phyloP scores from a whole-genome alignment of 1,140 invertebrate species.

The Diabrotica undecimpunctata region DNA sequence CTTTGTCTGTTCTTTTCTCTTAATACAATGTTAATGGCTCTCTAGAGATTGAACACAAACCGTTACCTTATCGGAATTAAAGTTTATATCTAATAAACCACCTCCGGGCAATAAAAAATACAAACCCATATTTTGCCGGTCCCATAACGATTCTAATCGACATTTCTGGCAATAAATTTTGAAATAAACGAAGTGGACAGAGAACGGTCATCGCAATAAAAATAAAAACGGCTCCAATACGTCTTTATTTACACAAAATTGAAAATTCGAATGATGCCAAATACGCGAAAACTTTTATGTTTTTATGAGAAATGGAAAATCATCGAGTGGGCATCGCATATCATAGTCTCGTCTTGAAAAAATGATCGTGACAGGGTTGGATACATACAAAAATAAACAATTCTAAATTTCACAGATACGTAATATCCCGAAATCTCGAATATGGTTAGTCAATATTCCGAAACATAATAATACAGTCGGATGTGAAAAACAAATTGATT shows the following conservation, averaged over 20 bases:
- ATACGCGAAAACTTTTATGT: neutral
- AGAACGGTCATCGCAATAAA: neutral
- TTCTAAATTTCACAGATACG: no score
- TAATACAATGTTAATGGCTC: neutral
- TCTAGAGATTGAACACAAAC: neutral
- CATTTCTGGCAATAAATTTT: neutral
- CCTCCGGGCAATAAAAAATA: neutral
- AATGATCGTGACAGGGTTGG: no score
- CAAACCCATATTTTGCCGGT: neutral
- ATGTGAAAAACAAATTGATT: no score
- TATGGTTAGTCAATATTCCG: no score
- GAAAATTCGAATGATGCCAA: neutral
- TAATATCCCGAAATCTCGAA: no score
- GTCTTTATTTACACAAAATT: conserved; percentile 3
- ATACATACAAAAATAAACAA: no score
- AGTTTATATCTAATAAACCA: neutral
- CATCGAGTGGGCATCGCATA: neutral
- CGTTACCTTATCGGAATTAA: neutral
- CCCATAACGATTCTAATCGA: neutral
- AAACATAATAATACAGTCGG: no score
- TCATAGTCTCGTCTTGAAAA: no score
- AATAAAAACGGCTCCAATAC: neutral
- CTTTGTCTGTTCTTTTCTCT: neutral
- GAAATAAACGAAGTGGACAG: neutral
- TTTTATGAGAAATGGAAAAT: neutral